Evolutionary conservation across 1,140 invertebrate species (phyloP), one percentile per base, ranked within the genome.

Genomic region (Steinernema feltiae): DNA sequence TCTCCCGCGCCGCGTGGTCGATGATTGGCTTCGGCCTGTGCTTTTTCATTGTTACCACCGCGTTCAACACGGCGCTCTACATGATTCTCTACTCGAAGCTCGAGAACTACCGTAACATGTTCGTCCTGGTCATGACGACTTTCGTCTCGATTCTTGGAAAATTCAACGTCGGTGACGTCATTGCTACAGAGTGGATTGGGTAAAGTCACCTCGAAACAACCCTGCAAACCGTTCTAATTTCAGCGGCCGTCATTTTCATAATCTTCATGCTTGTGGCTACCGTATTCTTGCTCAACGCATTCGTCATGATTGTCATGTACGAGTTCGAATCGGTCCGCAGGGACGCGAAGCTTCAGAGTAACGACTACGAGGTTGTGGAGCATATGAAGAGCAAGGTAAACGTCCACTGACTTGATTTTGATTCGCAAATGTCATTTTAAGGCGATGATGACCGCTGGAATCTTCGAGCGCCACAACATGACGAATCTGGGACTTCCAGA

Each of bases 221-320:
- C n/a, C n/a, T n/a, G n/a, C n/a, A n/a, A n/a, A n/a, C n/a, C n/a
- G n/a, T n/a, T n/a, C n/a, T n/a, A n/a, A n/a, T n/a, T n/a, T n/a
- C n/a, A n/a, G n/a, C n/a, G 0, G 89, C 89, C 48, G 35, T 90
- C 1, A 85, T 89, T 21, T 88, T 90, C 78, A 89, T 90, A 80
- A 72, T 88, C 27, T 90, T 89, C 79, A 87, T 89, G 41, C 78
- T 90, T 0, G 82, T 87, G 1, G 87, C 88, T 69, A 88, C 87
- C 15, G 89, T 90, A 74, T 87, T 90, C 63, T 84, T 90, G 24
- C 85, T 90, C 73, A 90, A 90, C 81, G 89, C 90, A 82, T 89
- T 90, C 81, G 83, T 90, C n/a, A 89, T 89, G 0, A 89, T 90
- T 75, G 87, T 90, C 32, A 89, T 89, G 32, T 88, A 88, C 69